Conservation (phyloP, 2,888 invertebrate species). For the Caenorhabditis sp. region DNA sequence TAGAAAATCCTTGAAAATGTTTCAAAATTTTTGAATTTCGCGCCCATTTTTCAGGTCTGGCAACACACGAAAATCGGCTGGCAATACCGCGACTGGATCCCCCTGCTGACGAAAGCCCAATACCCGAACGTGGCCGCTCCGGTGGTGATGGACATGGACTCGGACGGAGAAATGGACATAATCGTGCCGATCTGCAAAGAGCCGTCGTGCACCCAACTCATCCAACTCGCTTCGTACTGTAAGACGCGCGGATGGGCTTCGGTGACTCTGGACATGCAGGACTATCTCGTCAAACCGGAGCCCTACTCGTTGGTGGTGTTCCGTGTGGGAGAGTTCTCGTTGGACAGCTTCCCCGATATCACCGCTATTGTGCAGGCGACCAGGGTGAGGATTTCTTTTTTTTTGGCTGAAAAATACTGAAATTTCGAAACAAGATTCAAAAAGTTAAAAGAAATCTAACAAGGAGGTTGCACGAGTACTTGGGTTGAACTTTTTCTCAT, state of each 20-base stretch:
- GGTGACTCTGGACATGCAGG: slow-evolving; percentile 73
- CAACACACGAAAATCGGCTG: slow-evolving; percentile 58
- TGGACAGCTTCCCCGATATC: slow-evolving; percentile 82
- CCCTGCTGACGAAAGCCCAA: slow-evolving; percentile 41
- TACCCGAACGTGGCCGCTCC: slow-evolving; percentile 71
- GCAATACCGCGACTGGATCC: slow-evolving; percentile 50
- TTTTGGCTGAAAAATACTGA: too few relatives aligned
- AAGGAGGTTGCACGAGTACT: too few relatives aligned
- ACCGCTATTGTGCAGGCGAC: slow-evolving; percentile 61
- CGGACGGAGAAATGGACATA: slow-evolving; percentile 77
- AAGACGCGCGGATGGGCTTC: slow-evolving; percentile 59
- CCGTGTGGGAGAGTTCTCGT: slow-evolving; percentile 81
- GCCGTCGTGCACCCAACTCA: slow-evolving; percentile 62
- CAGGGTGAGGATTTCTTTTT: slow-evolving; percentile 22
- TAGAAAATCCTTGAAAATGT: too few relatives aligned
- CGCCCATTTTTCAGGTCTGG: slow-evolving; percentile 38
- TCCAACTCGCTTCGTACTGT: slow-evolving; percentile 52
- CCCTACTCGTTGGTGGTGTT: slow-evolving; percentile 71
- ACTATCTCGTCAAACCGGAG: slow-evolving; percentile 49
- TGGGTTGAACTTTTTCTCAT: too few relatives aligned
- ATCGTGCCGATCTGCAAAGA: slow-evolving; percentile 78
- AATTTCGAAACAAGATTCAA: too few relatives aligned
- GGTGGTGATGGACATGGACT: slow-evolving; percentile 78
- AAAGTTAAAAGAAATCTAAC: too few relatives aligned
- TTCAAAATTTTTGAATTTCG: too few relatives aligned